Conservation (phyloP, 2,888 invertebrate species). For the Lysandra bellargus region DNA sequence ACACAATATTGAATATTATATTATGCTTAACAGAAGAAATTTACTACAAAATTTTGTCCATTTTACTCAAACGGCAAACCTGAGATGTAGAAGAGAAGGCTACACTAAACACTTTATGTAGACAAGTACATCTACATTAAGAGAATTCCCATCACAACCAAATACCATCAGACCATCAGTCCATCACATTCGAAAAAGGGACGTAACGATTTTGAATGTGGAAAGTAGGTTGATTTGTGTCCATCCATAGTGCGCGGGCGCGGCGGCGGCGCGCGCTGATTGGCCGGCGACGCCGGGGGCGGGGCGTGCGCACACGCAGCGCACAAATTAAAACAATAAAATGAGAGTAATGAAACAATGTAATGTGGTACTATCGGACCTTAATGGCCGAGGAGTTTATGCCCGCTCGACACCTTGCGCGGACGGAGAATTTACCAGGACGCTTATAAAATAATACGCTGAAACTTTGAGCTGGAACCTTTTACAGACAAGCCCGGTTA, state of each 20-base stretch:
- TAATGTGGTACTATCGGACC: conserved; percentile 71
- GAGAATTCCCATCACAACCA: no score
- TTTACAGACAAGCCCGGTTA: no score
- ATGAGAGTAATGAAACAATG: conserved; percentile 79
- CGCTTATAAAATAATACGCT: not conserved
- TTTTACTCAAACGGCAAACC: no score
- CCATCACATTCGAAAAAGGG: not conserved
- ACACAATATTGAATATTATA: no score
- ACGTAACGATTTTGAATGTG: conserved; percentile 13
- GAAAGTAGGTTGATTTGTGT: conserved; percentile 31
- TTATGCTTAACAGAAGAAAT: no score
- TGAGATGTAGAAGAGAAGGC: no score
- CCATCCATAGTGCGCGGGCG: conserved; percentile 49
- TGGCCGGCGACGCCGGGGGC: conserved; percentile 59
- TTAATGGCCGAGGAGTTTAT: conserved; percentile 69
- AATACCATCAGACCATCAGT: not conserved
- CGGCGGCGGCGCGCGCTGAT: conserved; percentile 53
- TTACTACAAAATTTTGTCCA: no score
- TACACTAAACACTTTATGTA: no score
- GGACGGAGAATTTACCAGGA: not conserved
- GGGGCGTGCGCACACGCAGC: conserved; percentile 78
- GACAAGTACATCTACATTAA: no score
- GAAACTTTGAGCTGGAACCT: not conserved
- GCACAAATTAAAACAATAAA: conserved; percentile 81
- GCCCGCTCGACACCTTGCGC: not conserved